These are phyloP conservation scores for Erpornis zantholeuca DNA, from an alignment of 2,113 vertebrate species.

Conservation along the genomic window DNA sequence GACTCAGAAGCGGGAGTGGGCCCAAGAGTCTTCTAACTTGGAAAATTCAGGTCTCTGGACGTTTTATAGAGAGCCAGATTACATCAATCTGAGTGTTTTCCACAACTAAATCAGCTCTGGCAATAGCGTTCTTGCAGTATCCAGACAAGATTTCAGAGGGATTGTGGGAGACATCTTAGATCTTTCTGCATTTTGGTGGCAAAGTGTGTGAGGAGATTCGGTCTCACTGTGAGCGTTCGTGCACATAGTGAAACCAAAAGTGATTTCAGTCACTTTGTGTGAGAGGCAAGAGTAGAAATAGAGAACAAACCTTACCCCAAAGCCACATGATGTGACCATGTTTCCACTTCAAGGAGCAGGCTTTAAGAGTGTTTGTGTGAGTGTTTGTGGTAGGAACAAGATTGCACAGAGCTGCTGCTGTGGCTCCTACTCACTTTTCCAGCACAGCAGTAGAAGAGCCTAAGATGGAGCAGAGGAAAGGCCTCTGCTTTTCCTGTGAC, in stretches of 20 bases:
- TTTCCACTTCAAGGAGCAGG: not conserved
- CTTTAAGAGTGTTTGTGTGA: fast-evolving
- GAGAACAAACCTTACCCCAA: not conserved
- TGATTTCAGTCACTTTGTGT: not conserved
- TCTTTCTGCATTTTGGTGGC: not conserved
- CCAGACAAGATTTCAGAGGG: not conserved
- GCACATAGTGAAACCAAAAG: not conserved
- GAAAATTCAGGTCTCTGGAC: not conserved
- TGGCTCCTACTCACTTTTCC: not conserved
- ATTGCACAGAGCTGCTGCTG: not conserved
- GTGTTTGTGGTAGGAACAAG: not conserved
- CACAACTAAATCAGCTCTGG: not conserved
- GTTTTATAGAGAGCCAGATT: not conserved
- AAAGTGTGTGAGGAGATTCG: not conserved
- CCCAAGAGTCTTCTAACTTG: not conserved
- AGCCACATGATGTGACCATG: not conserved
- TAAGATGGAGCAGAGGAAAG: not conserved
- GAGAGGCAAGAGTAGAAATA: not conserved
- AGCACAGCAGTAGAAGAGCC: not conserved
- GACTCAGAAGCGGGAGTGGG: not conserved
- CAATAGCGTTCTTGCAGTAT: not conserved
- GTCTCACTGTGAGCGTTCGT: fast-evolving
- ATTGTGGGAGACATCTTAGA: not conserved
- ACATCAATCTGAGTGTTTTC: not conserved
- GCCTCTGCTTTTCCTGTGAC: not conserved